Evolutionary conservation across 2,113 vertebrate genomes (phyloP), one percentile per base, ranked within the genome.

Genomic region (Python bivittatus): DNA sequence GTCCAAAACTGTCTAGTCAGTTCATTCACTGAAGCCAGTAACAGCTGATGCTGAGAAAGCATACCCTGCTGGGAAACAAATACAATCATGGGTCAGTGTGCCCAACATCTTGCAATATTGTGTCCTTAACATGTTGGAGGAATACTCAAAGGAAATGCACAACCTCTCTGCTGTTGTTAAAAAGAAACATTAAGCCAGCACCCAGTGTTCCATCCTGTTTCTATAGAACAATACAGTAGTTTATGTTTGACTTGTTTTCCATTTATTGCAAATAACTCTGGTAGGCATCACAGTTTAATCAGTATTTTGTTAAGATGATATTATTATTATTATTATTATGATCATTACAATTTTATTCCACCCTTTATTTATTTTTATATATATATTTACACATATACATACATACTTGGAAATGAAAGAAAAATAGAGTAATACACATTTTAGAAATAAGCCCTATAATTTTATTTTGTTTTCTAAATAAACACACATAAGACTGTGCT

Each of bases 391-490:
- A n/a, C n/a, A n/a, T n/a, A 38, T 93, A 92, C 94, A 97, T 97
- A 95, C 94, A 95, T 91, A 94, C 95, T 88, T 93, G 94, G 96
- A 97, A 97, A 96, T 96, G 90, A 91, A 97, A 96, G 94, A 97
- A 95, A 96, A 97, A 97, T 97, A 96, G 96, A 96, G 95, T 95
- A 94, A 93, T 83, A 96, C 95, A 48, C 48, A 3, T 95, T 58
- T 38, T 58, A 58, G 25, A 38, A 22, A 20, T 33, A 58, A 23
- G 42, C 33, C n/a, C 42, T 42, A 54, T 42, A 90, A 83, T 44
- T 23, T 38, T 27, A 27, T 25, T 42, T 6, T 44, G 33, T 9
- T 27, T 42, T 17, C 15, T 7, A 13, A 83, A 83, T 10, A 90
- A 56, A 42, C 6, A 38, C 25, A 53, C 10, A 79, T 79, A 90